These are phyloP conservation scores for Portunus trituberculatus DNA, from an alignment of 1,140 invertebrate genomes.

Conservation along the genomic window DNA sequence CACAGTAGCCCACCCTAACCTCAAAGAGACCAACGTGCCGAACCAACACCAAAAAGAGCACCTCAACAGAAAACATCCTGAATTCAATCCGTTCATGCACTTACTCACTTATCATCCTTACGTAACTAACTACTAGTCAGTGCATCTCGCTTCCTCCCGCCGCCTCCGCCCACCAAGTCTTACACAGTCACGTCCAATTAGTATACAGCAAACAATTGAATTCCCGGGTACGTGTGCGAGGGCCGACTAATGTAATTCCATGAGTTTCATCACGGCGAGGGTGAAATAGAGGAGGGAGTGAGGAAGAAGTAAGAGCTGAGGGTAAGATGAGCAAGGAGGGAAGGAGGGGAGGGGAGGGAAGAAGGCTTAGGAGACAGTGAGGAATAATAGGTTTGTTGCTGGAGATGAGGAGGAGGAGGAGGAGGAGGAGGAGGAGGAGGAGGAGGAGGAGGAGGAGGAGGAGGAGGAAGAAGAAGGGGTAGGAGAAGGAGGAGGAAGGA, in stretches of 20 bases:
- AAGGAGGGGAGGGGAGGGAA: background rate
- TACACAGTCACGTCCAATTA: slow-evolving; percentile 2
- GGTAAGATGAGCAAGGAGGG: background rate
- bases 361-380: background rate
- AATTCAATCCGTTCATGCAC: background rate
- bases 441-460: too few relatives aligned
- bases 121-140: background rate
- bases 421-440: too few relatives aligned
- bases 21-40: too few relatives aligned
- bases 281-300: background rate
- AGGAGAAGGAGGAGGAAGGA: too few relatives aligned
- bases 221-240: slow-evolving; percentile 16
- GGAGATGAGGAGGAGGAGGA: too few relatives aligned
- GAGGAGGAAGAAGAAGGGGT: too few relatives aligned
- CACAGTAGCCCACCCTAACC: too few relatives aligned
- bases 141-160: background rate
- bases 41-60: too few relatives aligned
- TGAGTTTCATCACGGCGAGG: slow-evolving; percentile 6
- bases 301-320: background rate
- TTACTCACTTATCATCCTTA: background rate
- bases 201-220: slow-evolving; percentile 23
- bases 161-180: background rate
- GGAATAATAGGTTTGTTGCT: too few relatives aligned
- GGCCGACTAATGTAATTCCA: slow-evolving; percentile 1
- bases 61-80: background rate